These are phyloP conservation scores for Erebia epiphron DNA, from an alignment of 2,888 invertebrate species.

Conservation along the genomic window DNA sequence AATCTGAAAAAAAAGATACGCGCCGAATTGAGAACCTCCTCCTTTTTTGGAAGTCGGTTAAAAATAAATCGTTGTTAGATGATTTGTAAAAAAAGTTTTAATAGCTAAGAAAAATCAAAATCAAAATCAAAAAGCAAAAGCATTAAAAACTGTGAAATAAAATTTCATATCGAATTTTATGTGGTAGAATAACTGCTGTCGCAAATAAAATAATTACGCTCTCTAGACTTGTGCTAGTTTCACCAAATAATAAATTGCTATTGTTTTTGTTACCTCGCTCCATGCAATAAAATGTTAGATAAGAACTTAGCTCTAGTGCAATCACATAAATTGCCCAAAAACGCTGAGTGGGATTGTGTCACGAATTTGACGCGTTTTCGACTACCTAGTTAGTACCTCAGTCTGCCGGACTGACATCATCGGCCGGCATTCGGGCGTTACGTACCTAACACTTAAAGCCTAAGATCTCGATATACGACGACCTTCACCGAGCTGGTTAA, in stretches of 20 bases:
- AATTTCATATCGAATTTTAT: neutral
- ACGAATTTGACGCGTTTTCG: conserved; percentile 45
- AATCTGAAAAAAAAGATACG: too few species aligned
- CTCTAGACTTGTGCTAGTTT: neutral
- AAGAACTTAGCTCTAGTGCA: conserved; percentile 13
- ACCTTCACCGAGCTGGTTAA: too few species aligned
- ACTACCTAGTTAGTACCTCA: conserved; percentile 49
- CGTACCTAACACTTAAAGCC: neutral
- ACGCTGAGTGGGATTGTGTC: conserved; percentile 37
- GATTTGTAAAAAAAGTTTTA: too few species aligned
- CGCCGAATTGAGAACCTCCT: too few species aligned
- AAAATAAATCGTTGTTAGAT: too few species aligned
- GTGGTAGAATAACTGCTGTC: neutral
- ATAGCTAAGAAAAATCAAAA: too few species aligned
- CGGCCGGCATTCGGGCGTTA: conserved; percentile 40
- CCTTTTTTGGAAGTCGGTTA: too few species aligned
- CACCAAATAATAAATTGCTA: neutral
- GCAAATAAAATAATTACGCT: neutral
- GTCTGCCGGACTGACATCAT: conserved; percentile 58
- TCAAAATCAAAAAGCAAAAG: too few species aligned
- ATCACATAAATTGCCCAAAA: conserved; percentile 32
- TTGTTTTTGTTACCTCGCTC: conserved; percentile 10
- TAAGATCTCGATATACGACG: too few species aligned
- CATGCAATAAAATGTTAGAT: conserved; percentile 14
- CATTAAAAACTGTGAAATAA: neutral